Percentiles rank a stretch among this genome's conserved stretches.
phyloP scores from a whole-genome alignment of 2,888 invertebrate genomes.

The Fissipunctia ypsillon region DNA sequence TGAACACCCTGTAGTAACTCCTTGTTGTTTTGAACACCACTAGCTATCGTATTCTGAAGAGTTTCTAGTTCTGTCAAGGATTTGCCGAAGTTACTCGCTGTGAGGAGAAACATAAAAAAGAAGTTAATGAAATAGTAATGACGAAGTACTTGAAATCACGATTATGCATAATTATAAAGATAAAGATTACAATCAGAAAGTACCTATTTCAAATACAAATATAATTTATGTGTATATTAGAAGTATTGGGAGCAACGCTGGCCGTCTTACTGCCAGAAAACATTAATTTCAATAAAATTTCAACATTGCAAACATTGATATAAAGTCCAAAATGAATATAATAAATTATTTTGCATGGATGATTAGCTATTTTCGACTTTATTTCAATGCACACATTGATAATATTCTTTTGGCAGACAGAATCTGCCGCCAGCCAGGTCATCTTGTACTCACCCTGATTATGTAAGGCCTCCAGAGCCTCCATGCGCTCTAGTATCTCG shows the following conservation, averaged over 20 bases:
- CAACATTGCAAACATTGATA: background rate
- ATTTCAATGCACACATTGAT: fast-evolving
- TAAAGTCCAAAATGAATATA: background rate
- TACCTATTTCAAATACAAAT: too few relatives aligned
- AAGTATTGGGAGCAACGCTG: too few relatives aligned
- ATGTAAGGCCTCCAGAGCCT: slow-evolving; percentile 96
- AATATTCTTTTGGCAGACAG: background rate
- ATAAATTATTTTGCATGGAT: background rate
- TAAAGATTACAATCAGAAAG: too few relatives aligned
- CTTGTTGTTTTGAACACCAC: slow-evolving; percentile 94
- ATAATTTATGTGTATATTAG: too few relatives aligned
- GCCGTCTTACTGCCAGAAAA: background rate
- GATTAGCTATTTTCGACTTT: background rate
- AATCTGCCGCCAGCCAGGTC: background rate
- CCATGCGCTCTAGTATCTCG: slow-evolving; percentile 95
- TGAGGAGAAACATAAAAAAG: background rate
- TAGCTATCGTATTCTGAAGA: slow-evolving; percentile 93
- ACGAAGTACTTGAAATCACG: background rate
- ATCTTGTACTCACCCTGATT: slow-evolving; percentile 93
- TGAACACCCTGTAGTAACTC: slow-evolving; percentile 94
- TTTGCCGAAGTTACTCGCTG: slow-evolving; percentile 96
- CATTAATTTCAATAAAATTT: background rate
- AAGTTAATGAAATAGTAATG: background rate
- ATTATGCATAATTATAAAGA: background rate
- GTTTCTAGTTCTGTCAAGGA: slow-evolving; percentile 95